Conservation (phyloP, 2,888 invertebrate species). For the Chymomyza fuscimana region DNA sequence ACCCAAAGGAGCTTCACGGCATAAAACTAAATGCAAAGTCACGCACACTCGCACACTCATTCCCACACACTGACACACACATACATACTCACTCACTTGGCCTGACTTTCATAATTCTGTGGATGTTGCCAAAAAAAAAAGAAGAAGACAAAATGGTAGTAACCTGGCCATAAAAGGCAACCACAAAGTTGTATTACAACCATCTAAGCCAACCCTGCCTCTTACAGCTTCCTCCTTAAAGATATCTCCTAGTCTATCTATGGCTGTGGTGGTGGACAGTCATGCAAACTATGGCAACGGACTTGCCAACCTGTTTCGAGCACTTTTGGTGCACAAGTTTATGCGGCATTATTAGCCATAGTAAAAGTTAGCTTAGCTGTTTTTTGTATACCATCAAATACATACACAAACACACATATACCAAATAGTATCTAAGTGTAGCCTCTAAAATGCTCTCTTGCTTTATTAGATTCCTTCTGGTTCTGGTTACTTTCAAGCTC, state of each 20-base stretch:
- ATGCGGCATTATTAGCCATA: constrained; percentile 67
- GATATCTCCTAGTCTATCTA: neutral
- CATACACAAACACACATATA: neutral
- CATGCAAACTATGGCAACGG: constrained; percentile 12
- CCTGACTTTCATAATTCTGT: constrained; percentile 53
- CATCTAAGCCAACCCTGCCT: neutral
- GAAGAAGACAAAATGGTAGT: constrained; percentile 3
- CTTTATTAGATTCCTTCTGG: constrained; percentile 63
- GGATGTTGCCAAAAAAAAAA: constrained; percentile 9
- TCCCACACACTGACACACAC: neutral
- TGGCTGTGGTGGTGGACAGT: neutral
- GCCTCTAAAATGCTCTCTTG: constrained; percentile 45
- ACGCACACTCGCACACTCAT: constrained; percentile 54
- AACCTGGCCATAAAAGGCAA: constrained; percentile 43
- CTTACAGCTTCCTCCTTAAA: no score
- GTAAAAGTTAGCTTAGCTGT: constrained; percentile 58
- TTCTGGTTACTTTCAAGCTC: constrained; percentile 31
- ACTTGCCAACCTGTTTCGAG: constrained; percentile 55
- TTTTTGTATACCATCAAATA: neutral
- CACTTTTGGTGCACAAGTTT: constrained; percentile 44
- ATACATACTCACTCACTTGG: constrained; percentile 15
- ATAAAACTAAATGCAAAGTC: constrained; percentile 56
- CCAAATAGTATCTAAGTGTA: neutral
- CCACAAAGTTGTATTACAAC: constrained; percentile 46
- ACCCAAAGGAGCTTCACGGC: constrained; percentile 54